A percentile compares a stretch with the other conserved stretches of the same genome.
Conservation (phyloP, 1,140 invertebrate genomes). For the Anastatus disparis region DNA sequence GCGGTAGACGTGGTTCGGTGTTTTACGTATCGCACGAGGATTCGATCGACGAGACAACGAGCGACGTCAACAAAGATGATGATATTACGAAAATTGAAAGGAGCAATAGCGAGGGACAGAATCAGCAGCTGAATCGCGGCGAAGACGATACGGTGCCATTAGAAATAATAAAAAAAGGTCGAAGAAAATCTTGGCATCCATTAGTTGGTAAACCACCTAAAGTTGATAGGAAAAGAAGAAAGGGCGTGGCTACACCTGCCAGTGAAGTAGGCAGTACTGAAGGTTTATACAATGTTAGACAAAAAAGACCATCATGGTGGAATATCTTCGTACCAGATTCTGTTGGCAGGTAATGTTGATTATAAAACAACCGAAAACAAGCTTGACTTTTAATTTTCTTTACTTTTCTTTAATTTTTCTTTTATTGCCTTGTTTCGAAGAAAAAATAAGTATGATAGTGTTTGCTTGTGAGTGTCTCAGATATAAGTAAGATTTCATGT, state of each 20-base stretch:
- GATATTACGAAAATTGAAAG: too few relatives aligned
- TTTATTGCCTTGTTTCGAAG: too few relatives aligned
- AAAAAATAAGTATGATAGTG: too few relatives aligned
- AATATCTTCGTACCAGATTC: conserved; percentile 82
- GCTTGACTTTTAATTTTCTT: too few relatives aligned
- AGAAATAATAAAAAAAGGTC: conserved; percentile 58
- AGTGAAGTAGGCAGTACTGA: conserved; percentile 66
- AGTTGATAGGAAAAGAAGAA: conserved; percentile 74
- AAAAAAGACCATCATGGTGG: conserved; percentile 86
- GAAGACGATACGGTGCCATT: conserved; percentile 54
- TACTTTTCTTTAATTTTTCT: too few relatives aligned
- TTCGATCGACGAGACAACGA: conserved; percentile 41
- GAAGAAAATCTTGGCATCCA: conserved; percentile 78
- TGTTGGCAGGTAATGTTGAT: conserved; percentile 58
- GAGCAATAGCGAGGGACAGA: conserved; percentile 56
- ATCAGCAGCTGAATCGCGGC: too few relatives aligned
- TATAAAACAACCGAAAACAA: too few relatives aligned
- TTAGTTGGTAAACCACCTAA: conserved; percentile 65
- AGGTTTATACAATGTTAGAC: conserved; percentile 67
- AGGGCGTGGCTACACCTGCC: conserved; percentile 67
- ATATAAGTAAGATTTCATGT: too few relatives aligned
- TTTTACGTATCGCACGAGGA: conserved; percentile 52
- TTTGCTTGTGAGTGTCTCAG: too few relatives aligned
- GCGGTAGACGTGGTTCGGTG: conserved; percentile 50
- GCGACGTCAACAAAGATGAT: conserved; percentile 40